Percentiles rank a stretch among this genome's conserved stretches.
phyloP scores from a whole-genome alignment of 2,113 vertebrate genomes.

The Monarcha castaneiventris region DNA sequence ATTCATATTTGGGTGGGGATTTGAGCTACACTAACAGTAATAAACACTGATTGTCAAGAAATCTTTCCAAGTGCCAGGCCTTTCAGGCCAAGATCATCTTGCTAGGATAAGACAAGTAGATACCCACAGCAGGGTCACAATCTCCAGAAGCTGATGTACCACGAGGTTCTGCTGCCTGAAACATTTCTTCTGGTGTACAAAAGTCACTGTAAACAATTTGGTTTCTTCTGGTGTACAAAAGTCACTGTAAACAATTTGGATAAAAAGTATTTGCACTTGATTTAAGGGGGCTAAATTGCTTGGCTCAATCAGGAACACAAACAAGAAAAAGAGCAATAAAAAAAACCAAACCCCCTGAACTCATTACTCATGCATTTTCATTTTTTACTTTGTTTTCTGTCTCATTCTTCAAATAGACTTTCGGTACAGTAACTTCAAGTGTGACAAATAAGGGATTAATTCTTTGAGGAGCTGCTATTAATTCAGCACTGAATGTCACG shows the following conservation, averaged over 20 bases:
- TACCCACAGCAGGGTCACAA: not conserved
- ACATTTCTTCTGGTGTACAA: not conserved
- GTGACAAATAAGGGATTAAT: conserved; percentile 16
- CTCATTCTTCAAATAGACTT: not conserved
- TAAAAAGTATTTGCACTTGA: not conserved
- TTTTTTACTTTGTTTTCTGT: not conserved
- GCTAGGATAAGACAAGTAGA: not conserved
- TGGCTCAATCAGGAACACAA: not conserved
- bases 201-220: not conserved
- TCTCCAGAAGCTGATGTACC: not conserved
- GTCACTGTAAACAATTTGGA: not conserved
- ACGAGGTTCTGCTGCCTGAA: not conserved
- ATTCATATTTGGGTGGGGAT: not conserved
- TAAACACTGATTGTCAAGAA: not conserved
- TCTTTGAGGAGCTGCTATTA: conserved; percentile 26
- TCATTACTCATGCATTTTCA: not conserved
- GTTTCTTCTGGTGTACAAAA: not conserved
- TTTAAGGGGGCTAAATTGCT: not conserved
- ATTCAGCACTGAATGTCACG: conserved; percentile 1
- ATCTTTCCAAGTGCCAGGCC: not conserved
- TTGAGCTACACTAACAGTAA: not conserved
- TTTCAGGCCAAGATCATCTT: not conserved
- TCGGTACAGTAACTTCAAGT: not conserved
- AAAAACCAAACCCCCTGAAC: not conserved
- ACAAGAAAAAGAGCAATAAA: not conserved